Conservation (phyloP, 2,797 vertebrate species). For the Labeo calbasu region DNA sequence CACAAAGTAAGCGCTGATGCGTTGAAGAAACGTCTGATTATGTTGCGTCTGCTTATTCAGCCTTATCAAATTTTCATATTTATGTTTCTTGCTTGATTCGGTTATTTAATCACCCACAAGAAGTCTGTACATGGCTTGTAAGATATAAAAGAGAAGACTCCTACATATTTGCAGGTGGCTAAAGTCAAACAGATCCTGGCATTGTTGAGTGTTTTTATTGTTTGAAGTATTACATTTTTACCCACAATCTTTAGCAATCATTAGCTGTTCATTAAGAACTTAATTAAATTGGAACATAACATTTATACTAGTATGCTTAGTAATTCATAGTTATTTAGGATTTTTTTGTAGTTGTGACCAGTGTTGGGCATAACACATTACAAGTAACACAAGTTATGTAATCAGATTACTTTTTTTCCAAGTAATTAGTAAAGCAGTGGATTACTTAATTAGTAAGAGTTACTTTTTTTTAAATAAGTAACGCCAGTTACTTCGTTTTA, state of each 20-base stretch:
- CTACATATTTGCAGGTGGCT: not conserved
- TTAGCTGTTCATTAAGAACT: not conserved
- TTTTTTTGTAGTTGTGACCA: too few relatives aligned
- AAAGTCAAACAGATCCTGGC: not conserved
- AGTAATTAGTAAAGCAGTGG: too few relatives aligned
- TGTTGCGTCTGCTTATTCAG: not conserved
- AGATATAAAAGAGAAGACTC: not conserved
- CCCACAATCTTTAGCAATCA: not conserved
- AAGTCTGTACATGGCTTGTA: not conserved
- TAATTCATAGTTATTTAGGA: not conserved
- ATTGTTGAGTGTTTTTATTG: not conserved
- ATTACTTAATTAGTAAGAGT: too few relatives aligned
- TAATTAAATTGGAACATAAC: not conserved
- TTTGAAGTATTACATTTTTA: not conserved
- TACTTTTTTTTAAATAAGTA: too few relatives aligned
- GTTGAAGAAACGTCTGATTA: conserved; percentile 10
- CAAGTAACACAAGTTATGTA: too few relatives aligned
- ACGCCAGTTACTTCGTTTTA: too few relatives aligned
- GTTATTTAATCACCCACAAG: not conserved
- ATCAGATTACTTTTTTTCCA: too few relatives aligned
- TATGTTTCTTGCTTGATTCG: conserved; percentile 3
- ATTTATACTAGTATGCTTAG: not conserved
- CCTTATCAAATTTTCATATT: conserved; percentile 11
- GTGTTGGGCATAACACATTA: too few relatives aligned
- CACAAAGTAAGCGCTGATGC: conserved; percentile 41